phyloP scores from a whole-genome alignment of 2,888 invertebrate species.

The Drosophila gaucha region DNA sequence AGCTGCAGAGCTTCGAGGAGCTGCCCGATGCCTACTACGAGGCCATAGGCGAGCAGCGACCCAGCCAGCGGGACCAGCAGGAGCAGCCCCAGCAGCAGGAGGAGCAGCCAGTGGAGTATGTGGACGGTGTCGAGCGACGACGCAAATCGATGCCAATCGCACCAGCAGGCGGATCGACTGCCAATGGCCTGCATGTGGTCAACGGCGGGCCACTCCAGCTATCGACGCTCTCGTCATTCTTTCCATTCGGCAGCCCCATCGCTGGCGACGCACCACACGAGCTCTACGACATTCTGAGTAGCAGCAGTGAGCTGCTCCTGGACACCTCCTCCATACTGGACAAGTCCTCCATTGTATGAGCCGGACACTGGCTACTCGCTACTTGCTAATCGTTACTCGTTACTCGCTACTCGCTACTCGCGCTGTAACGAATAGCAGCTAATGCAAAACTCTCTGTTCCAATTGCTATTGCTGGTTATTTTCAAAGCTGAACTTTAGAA shows the following conservation, averaged over 20 bases:
- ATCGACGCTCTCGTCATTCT: conserved; percentile 84
- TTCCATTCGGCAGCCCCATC: conserved; percentile 83
- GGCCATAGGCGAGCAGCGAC: conserved; percentile 59
- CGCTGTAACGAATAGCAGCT: conserved; percentile 6
- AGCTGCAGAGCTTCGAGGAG: conserved; percentile 83
- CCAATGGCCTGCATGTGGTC: conserved; percentile 44
- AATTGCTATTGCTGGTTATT: conserved; percentile 35
- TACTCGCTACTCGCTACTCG: conserved; percentile 9
- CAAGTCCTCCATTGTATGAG: conserved; percentile 82
- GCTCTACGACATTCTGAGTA: conserved; percentile 83
- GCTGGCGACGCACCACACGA: conserved; percentile 82
- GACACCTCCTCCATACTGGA: conserved; percentile 84
- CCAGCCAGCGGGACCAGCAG: conserved; percentile 18
- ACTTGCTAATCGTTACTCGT: conserved; percentile 10
- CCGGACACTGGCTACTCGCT: conserved; percentile 13
- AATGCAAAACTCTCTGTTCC: conserved; percentile 26
- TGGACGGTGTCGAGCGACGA: conserved; percentile 80
- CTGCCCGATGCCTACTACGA: conserved; percentile 81
- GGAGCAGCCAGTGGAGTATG: conserved; percentile 69
- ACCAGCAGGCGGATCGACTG: conserved; percentile 2
- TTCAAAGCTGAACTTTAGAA: conserved; percentile 68
- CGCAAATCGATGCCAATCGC: conserved; percentile 52
- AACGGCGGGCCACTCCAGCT: conserved; percentile 58
- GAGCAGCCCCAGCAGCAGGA: conserved; percentile 7
- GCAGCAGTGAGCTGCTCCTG: conserved; percentile 82